phyloP scores from a whole-genome alignment of 1,140 invertebrate genomes.

The Solen grandis region DNA sequence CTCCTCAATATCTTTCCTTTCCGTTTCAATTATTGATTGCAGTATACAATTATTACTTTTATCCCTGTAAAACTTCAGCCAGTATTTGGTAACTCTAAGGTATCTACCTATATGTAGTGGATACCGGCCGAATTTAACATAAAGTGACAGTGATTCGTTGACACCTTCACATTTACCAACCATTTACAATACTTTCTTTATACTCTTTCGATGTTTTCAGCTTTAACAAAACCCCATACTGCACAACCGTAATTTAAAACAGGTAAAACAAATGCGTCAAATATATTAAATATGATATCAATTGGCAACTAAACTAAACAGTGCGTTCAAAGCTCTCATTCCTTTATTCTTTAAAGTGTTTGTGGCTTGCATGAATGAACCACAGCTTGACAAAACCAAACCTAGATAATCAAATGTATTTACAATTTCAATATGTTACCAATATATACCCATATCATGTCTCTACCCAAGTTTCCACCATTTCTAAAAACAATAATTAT shows the following conservation, averaged over 20 bases:
- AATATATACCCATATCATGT: not conserved
- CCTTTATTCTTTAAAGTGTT: conserved; percentile 4
- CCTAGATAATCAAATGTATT: not conserved
- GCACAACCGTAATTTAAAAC: conserved; percentile 4
- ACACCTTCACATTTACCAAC: conserved; percentile 3
- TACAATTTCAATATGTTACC: conserved; percentile 16
- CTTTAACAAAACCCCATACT: conserved; percentile 22
- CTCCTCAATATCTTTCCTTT: not conserved
- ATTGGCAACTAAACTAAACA: not conserved
- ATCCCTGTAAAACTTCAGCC: not conserved
- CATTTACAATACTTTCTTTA: conserved; percentile 4
- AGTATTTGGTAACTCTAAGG: not conserved
- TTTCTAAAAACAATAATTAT: conserved; percentile 6
- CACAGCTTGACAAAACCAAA: conserved; percentile 10
- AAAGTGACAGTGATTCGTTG: not conserved
- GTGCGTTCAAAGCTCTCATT: not conserved
- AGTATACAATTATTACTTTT: not conserved
- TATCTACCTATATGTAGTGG: conserved; percentile 7
- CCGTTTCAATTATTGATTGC: not conserved
- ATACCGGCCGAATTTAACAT: not conserved
- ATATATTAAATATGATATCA: conserved; percentile 6
- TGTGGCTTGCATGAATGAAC: conserved; percentile 3
- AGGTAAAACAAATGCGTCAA: not conserved
- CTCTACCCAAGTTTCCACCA: not conserved
- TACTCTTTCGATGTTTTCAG: conserved; percentile 2